Conservation (phyloP, 1,140 invertebrate genomes). For the Cataglyphis hispanica region DNA sequence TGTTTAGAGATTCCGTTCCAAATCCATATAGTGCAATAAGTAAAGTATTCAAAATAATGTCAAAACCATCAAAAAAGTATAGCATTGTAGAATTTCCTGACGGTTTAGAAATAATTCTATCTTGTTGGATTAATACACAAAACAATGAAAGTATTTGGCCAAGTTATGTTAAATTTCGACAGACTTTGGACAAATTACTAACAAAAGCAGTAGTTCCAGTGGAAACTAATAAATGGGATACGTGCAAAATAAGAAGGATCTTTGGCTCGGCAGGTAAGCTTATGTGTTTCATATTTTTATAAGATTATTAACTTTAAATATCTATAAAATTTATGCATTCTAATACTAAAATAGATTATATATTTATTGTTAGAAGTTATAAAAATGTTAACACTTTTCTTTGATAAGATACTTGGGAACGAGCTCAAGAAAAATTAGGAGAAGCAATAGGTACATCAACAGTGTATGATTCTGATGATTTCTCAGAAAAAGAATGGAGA, state of each 20-base stretch:
- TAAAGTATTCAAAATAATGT: no score
- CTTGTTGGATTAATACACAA: conserved; percentile 13
- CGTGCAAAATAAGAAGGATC: not conserved
- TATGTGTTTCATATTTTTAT: not conserved
- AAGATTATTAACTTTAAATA: not conserved
- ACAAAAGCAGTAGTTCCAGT: not conserved
- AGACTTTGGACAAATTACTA: conserved; percentile 18
- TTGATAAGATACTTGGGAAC: conserved; percentile 18
- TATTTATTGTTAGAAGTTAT: not conserved
- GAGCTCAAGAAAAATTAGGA: conserved; percentile 3
- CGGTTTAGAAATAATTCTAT: conserved; percentile 15
- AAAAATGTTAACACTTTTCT: not conserved
- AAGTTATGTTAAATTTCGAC: not conserved
- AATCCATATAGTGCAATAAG: no score
- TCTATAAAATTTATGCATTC: not conserved
- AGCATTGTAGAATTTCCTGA: conserved; percentile 13
- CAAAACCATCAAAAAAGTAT: conserved; percentile 6
- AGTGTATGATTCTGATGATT: not conserved
- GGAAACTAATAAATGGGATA: not conserved
- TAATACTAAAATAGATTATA: not conserved
- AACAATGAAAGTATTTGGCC: conserved; percentile 8
- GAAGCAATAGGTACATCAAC: conserved; percentile 9
- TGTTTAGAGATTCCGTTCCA: no score
- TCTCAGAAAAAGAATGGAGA: not conserved
- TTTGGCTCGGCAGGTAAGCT: conserved; percentile 16